A percentile compares a stretch with the other conserved stretches of the same genome.
Conservation (phyloP, 2,888 invertebrate species). For the Lapara coniferarum region DNA sequence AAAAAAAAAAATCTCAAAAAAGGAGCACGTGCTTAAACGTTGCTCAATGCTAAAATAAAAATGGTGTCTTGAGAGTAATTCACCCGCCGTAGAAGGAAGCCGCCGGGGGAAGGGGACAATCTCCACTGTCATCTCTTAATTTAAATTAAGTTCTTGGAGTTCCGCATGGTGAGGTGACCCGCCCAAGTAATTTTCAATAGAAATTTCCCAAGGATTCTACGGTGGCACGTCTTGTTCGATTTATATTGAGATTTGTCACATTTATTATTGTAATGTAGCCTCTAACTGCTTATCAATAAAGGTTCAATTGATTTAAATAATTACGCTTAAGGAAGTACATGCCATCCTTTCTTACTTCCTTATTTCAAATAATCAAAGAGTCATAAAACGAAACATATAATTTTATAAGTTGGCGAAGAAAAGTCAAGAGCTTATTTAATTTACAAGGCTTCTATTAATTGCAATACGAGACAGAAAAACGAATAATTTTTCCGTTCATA, state of each 20-base stretch:
- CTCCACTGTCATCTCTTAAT: slow-evolving; percentile 43
- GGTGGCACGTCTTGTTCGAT: not conserved
- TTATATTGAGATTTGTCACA: not conserved
- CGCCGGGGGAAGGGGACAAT: slow-evolving; percentile 33
- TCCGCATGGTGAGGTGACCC: slow-evolving; percentile 24
- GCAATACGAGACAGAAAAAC: not conserved
- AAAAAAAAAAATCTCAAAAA: slow-evolving; percentile 32
- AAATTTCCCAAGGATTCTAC: not conserved
- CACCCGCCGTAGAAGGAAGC: not conserved
- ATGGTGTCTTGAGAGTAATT: slow-evolving; percentile 2
- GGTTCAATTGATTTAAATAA: not conserved
- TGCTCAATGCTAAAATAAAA: slow-evolving; percentile 11
- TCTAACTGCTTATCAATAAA: not conserved
- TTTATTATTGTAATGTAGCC: not conserved
- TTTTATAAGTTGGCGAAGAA: not conserved
- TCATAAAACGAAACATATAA: too few relatives aligned
- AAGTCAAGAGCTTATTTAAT: not conserved
- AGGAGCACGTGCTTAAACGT: slow-evolving; percentile 4
- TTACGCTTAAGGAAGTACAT: not conserved
- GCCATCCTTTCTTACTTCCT: not conserved
- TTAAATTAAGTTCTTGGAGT: slow-evolving; percentile 51
- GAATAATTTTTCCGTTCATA: not conserved
- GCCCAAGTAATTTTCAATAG: slow-evolving; percentile 7
- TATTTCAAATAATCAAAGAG: not conserved
- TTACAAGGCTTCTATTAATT: not conserved